These are phyloP conservation scores for Lanistes nyassanus DNA, from an alignment of 1,140 invertebrate genomes.

Conservation along the genomic window DNA sequence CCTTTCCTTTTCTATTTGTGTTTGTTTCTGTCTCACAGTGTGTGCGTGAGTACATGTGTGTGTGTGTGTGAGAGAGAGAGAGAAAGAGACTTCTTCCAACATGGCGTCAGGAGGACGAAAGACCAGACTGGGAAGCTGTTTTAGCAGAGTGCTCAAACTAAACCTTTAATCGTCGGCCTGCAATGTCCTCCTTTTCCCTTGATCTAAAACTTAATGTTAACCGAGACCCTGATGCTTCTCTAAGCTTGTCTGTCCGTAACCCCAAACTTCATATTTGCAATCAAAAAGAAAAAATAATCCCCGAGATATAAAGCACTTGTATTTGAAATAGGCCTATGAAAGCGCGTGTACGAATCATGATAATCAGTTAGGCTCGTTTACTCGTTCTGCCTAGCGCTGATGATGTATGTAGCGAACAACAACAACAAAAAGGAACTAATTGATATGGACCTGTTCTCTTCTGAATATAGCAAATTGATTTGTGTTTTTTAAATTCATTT, in stretches of 20 bases:
- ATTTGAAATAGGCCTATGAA: too few species aligned
- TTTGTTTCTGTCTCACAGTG: slow-evolving; percentile 4
- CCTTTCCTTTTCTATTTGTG: not conserved
- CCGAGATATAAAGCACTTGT: too few species aligned
- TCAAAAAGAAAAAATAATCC: too few species aligned
- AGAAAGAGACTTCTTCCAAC: not conserved
- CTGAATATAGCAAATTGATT: not conserved
- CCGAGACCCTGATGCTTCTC: not conserved
- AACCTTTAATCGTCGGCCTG: not conserved
- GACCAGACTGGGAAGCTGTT: too few species aligned
- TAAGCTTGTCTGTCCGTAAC: too few species aligned
- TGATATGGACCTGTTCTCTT: not conserved
- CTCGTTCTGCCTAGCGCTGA: too few species aligned
- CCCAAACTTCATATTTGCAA: too few species aligned
- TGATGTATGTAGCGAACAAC: too few species aligned
- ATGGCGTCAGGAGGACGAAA: not conserved
- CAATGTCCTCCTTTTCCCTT: not conserved
- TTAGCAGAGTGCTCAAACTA: not conserved
- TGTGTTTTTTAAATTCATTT: not conserved
- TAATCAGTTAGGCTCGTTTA: too few species aligned
- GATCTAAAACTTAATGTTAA: not conserved
- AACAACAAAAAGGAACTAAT: too few species aligned
- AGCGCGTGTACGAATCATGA: too few species aligned
- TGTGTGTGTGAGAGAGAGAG: not conserved
- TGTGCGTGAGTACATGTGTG: slow-evolving; percentile 5